phyloP scores from a whole-genome alignment of 2,113 vertebrate species.

The Tachysurus fulvidraco region DNA sequence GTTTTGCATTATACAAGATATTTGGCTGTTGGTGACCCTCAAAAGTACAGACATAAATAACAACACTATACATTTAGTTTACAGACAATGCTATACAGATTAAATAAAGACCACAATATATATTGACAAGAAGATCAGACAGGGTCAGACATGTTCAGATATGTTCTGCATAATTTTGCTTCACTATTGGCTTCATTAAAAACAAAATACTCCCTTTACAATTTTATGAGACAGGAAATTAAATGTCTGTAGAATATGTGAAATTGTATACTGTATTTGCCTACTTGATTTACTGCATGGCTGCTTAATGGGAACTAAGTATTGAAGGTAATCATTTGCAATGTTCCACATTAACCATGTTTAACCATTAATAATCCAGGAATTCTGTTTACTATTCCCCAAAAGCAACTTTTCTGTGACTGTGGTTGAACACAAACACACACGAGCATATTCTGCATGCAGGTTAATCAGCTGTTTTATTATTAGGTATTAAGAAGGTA shows the following conservation, averaged over 20 bases:
- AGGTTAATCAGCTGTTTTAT: neutral
- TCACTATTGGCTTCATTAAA: neutral
- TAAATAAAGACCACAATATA: neutral
- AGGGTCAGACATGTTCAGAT: neutral
- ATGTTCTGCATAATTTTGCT: neutral
- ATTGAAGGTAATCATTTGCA: slow-evolving; percentile 11
- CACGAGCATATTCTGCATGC: neutral
- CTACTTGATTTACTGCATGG: neutral
- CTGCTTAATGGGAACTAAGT: neutral
- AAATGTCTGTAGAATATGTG: neutral
- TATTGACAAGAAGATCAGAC: neutral
- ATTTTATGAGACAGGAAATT: neutral
- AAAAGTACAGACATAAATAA: too few species aligned
- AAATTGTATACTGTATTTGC: too few species aligned
- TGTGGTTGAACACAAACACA: neutral
- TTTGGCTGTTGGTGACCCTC: too few species aligned
- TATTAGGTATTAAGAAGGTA: neutral
- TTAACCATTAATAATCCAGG: slow-evolving; percentile 9
- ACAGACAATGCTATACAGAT: too few species aligned
- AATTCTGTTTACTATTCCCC: neutral
- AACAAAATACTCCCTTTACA: neutral
- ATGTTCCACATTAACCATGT: neutral
- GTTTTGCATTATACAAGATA: too few species aligned
- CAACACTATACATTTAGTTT: too few species aligned
- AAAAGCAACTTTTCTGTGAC: neutral